Evolutionary conservation across 2,113 vertebrate genomes (phyloP), one percentile per base, ranked within the genome.

Genomic region (Dasyprocta punctata): DNA sequence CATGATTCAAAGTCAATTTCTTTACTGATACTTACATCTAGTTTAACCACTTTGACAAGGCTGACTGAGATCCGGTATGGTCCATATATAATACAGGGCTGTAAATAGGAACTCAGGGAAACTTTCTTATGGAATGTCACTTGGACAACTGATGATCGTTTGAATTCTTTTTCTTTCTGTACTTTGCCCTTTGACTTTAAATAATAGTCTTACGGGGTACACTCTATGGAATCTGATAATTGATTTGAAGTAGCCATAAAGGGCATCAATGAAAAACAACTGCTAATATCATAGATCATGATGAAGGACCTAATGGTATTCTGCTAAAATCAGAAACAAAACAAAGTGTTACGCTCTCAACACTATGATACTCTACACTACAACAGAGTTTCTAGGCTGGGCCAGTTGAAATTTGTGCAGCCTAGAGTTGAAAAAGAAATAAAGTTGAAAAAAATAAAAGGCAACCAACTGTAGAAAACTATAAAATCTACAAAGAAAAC

Each of bases 161-260:
- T 69, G 3, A 12, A 30, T 38, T 33, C 8, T 73, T 47, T 85
- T 44, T 86, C 30, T 44, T 81, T 61, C 71, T 77, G 10, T 58
- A 44, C 1, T 26, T 52, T 44, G 56, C 47, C 4, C 8, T 65
- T 65, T 88, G 20, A 5, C 38, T 90, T 65, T 60, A 77, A 88
- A 67, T 75, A 65, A 61, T 28, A 33, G 11, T 54, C 10, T 90
- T 54, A 41, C 22, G 89, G 11, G 65, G 9, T 87, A 56, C 49
- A 20, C 6, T 60, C 4, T 54, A 24, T 86, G 12, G 4, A 86
- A 13, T 77, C 19, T 78, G 26, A 38, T 38, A 24, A 63, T 41
- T 89, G 5, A 36, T 86, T 89, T 87, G 9, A 89, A 91, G 82
- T 86, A 49, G 8, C 11, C 61, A 71, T n/a, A 80, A 92, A 94